Evolutionary conservation across 2,888 invertebrate species (phyloP), one percentile per base, ranked within the genome.

Genomic region (Eretmocerus hayati): DNA sequence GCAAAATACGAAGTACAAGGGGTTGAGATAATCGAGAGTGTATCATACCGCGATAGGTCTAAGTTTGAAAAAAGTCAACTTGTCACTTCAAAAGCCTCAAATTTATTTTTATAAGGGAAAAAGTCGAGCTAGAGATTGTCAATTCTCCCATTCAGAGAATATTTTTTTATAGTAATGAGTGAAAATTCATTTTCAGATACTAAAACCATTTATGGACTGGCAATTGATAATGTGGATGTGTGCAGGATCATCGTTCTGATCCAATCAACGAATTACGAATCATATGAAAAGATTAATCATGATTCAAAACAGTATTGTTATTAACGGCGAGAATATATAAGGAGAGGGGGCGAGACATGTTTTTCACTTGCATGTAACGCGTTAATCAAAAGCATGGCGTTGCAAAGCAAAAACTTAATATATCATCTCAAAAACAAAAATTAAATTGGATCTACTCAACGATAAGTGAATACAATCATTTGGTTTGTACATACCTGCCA

Each of bases 401-500:
- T n/a, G n/a, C n/a, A n/a, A n/a, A n/a, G n/a, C n/a, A n/a, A n/a
- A n/a, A n/a, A n/a, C n/a, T n/a, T n/a, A n/a, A n/a, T n/a, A n/a
- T n/a, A n/a, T n/a, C n/a, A n/a, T n/a, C n/a, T n/a, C n/a, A n/a
- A n/a, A n/a, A n/a, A 30, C 2, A 31, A 33, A 43, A 41, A 33
- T 9, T 30, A 47, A 42, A 46, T 37, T 36, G 46, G 48, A 46
- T 42, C 46, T 52, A 40, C 30, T 30, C 19, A 39, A 36, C n/a
- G 39, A 43, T 38, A 31, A 11, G 18, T 46, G 46, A 35, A 46
- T 30, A 46, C 13, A 30, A 33, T 51, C 42, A 35, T 18, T 52
- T 52, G 20, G 48, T 45, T 52, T 53, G 49, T 53, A 53, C 37
- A 49, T 53, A 53, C 33, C 48, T 46, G 26, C 26, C 11, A 11